Evolutionary conservation across 2,888 invertebrate species (phyloP).

Genomic region (Cyclophora albipunctata): DNA sequence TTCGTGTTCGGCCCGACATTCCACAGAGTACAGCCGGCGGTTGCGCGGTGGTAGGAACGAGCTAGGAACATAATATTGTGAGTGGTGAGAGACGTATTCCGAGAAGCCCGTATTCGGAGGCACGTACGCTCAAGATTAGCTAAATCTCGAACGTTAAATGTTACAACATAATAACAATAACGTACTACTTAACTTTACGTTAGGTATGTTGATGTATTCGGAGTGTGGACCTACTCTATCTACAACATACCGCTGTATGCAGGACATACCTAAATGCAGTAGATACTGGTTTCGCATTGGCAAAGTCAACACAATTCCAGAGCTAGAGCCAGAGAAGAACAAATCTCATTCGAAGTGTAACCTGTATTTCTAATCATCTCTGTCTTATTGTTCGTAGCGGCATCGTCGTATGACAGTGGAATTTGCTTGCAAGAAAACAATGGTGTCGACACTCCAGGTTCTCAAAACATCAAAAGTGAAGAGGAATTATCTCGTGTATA

Average conservation of each 20-base stretch:
- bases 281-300: too few species aligned
- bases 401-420: slow-evolving; percentile 49
- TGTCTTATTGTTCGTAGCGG: slow-evolving; percentile 26
- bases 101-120: slow-evolving; percentile 66
- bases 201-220: neutral
- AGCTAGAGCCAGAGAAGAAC: too few species aligned
- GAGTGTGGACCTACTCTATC: too few species aligned
- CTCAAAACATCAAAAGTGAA: slow-evolving; percentile 46
- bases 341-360: too few species aligned
- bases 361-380: too few species aligned
- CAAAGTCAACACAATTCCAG: too few species aligned
- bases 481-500: slow-evolving; percentile 59
- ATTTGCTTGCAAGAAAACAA: slow-evolving; percentile 50
- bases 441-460: slow-evolving; percentile 36
- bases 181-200: slow-evolving; percentile 15
- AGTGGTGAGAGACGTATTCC: slow-evolving; percentile 48
- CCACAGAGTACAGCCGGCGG: too few species aligned
- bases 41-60: too few species aligned
- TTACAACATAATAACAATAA: slow-evolving; percentile 52
- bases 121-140: slow-evolving; percentile 66
- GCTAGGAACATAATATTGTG: too few species aligned
- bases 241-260: too few species aligned
- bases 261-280: too few species aligned
- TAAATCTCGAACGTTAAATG: slow-evolving; percentile 54
- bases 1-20: too few species aligned